Evolutionary conservation across 2,797 vertebrate genomes (phyloP).

Genomic region (Peromyscus melanophrys): DNA sequence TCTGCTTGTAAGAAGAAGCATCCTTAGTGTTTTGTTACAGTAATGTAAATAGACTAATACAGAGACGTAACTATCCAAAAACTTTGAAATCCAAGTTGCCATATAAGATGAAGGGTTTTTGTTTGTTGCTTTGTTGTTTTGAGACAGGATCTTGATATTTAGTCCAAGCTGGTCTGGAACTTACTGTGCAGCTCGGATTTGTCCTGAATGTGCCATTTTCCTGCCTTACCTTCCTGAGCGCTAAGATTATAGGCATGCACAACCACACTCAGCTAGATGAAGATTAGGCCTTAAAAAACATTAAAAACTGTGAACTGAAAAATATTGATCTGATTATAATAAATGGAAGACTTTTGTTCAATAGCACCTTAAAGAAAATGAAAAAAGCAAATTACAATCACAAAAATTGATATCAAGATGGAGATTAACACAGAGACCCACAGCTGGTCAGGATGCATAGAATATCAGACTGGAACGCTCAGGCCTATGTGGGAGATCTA

Average conservation of each 20-base stretch:
- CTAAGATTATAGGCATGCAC: too few relatives aligned
- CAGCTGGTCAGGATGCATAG: background rate
- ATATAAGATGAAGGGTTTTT: background rate
- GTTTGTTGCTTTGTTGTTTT: background rate
- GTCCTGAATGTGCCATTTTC: background rate
- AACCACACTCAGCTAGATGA: background rate
- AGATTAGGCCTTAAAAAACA: conserved; percentile 30
- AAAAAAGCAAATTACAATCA: background rate
- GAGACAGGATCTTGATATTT: background rate
- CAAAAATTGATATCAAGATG: background rate
- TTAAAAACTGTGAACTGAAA: background rate
- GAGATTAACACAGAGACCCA: background rate
- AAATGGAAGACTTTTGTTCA: background rate
- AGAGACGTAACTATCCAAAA: background rate
- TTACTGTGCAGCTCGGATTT: background rate
- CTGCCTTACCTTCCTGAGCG: background rate
- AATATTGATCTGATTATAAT: background rate
- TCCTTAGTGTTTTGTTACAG: background rate
- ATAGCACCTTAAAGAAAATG: conserved; percentile 33
- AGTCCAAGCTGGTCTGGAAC: background rate
- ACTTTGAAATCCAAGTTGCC: background rate
- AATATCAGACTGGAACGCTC: background rate
- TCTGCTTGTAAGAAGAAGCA: background rate
- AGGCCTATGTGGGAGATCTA: background rate
- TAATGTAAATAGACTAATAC: background rate